A percentile compares a stretch with the other conserved stretches of the same genome.
Evolutionary conservation across 1,140 invertebrate species (phyloP).

Genomic region (Brachionus angularis): DNA sequence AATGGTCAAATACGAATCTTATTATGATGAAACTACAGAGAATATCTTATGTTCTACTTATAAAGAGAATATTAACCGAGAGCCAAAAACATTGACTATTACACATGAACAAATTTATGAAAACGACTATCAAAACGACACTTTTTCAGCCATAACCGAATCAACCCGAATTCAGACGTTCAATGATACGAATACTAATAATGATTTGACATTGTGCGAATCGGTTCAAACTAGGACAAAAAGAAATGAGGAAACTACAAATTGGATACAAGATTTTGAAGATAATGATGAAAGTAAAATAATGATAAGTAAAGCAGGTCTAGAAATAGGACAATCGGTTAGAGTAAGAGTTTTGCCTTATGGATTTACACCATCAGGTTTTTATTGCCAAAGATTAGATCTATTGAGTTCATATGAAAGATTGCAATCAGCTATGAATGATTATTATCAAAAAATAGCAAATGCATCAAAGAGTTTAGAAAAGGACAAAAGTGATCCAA

Average conservation of each 20-base stretch:
- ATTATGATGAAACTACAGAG: conserved; percentile 7
- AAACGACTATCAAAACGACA: conserved; percentile 12
- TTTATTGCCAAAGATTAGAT: conserved; percentile 8
- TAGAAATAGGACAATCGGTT: too few relatives aligned
- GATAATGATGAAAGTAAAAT: conserved; percentile 11
- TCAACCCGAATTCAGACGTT: conserved; percentile 36
- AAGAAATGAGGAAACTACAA: conserved; percentile 20
- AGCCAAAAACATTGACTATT: not conserved
- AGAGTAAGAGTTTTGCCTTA: not conserved
- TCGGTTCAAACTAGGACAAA: not conserved
- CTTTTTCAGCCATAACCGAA: conserved; percentile 37
- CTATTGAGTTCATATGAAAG: not conserved
- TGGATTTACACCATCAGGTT: not conserved
- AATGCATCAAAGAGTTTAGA: conserved; percentile 22
- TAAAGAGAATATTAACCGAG: not conserved
- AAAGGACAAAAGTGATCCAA: not conserved
- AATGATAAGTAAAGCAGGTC: not conserved
- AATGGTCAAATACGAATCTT: conserved; percentile 6
- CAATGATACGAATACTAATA: conserved; percentile 8
- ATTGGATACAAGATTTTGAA: conserved; percentile 34
- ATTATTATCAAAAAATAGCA: conserved; percentile 15
- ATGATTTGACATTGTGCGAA: conserved; percentile 17
- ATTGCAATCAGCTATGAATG: conserved; percentile 8
- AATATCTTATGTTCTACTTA: conserved; percentile 39
- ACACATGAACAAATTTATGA: conserved; percentile 3